These are phyloP conservation scores for Mechanitis mazaeus DNA, from an alignment of 2,888 invertebrate genomes.

Conservation along the genomic window DNA sequence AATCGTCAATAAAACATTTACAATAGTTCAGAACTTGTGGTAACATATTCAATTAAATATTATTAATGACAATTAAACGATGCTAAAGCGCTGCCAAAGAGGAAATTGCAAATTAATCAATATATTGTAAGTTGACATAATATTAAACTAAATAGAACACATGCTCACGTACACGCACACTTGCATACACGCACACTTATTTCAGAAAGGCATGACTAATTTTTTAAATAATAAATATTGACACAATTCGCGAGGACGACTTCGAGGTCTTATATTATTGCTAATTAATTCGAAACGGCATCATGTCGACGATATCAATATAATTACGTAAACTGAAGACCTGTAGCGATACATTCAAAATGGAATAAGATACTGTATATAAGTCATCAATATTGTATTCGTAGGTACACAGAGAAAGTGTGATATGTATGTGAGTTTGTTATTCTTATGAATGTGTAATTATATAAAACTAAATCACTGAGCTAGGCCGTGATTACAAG, in stretches of 20 bases:
- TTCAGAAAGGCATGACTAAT: not conserved
- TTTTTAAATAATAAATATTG: constrained; percentile 2
- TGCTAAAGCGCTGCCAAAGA: not conserved
- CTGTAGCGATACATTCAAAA: not conserved
- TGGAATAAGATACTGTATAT: not conserved
- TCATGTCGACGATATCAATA: not conserved
- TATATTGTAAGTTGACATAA: no score
- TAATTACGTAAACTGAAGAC: constrained; percentile 1
- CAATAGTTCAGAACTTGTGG: not conserved
- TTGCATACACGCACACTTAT: no score
- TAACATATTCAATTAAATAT: not conserved
- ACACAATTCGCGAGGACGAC: constrained; percentile 6
- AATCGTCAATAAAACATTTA: constrained; percentile 10
- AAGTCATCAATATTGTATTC: no score
- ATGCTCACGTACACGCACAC: no score
- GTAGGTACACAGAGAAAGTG: no score
- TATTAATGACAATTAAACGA: not conserved
- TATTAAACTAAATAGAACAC: no score
- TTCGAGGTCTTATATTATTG: constrained; percentile 1
- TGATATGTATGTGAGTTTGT: no score
- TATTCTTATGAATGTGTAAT: no score
- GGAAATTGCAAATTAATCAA: not conserved
- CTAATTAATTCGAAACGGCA: not conserved
- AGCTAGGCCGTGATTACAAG: no score
- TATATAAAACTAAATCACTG: no score